A percentile compares a stretch with the other conserved stretches of the same genome.
phyloP scores from a whole-genome alignment of 2,113 vertebrate genomes.

The Orthochromis malagaraziensis region DNA sequence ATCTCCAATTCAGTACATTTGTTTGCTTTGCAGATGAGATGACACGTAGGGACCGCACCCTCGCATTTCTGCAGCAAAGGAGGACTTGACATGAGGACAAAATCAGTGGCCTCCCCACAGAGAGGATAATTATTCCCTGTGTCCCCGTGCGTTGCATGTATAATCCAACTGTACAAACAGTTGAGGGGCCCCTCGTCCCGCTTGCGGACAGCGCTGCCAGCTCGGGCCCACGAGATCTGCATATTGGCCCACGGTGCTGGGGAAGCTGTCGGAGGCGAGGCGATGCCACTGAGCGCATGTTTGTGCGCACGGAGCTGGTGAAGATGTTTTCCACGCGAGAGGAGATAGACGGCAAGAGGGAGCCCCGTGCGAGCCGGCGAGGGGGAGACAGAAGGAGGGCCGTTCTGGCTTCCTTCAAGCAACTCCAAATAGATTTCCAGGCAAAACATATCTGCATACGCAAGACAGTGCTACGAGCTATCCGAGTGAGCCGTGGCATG shows the following conservation, averaged over 20 bases:
- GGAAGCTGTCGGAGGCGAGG: slow-evolving; percentile 33
- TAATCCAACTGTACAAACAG: slow-evolving; percentile 52
- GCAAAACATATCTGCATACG: slow-evolving; percentile 80
- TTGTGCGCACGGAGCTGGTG: slow-evolving; percentile 68
- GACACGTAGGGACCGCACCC: background rate
- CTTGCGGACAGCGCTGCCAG: slow-evolving; percentile 28
- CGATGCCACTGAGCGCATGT: slow-evolving; percentile 42
- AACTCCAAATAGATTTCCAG: slow-evolving; percentile 81
- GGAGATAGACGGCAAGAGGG: slow-evolving; percentile 55
- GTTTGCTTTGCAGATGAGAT: background rate
- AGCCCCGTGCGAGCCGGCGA: slow-evolving; percentile 41
- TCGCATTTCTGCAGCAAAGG: background rate
- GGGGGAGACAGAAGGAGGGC: slow-evolving; percentile 72
- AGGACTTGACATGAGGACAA: background rate
- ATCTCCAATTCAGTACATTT: background rate
- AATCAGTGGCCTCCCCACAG: slow-evolving; percentile 9
- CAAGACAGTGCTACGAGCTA: slow-evolving; percentile 73
- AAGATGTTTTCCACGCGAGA: slow-evolving; percentile 64
- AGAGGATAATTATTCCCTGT: slow-evolving; percentile 46
- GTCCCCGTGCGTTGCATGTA: slow-evolving; percentile 20
- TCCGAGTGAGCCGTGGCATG: slow-evolving; percentile 63
- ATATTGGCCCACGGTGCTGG: slow-evolving; percentile 64
- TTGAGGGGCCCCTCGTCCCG: slow-evolving; percentile 31
- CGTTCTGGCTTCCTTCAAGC: slow-evolving; percentile 78
- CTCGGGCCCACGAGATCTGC: slow-evolving; percentile 53